Evolutionary conservation across 2,113 vertebrate genomes (phyloP).

Genomic region (Archocentrus centrarchus): DNA sequence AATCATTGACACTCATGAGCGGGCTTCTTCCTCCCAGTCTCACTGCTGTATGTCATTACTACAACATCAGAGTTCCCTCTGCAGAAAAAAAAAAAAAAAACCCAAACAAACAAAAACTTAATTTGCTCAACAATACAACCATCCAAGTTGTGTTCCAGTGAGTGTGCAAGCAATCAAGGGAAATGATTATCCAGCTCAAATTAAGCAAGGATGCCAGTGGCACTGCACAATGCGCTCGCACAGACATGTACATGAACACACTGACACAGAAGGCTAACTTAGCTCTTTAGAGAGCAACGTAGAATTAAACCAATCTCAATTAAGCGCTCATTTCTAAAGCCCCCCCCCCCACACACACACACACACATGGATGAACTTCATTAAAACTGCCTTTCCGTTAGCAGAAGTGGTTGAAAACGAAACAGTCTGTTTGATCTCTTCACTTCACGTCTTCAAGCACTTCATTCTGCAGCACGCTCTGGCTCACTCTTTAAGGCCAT

Average conservation of each 20-base stretch:
- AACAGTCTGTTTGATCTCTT: neutral
- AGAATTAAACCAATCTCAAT: conserved; percentile 20
- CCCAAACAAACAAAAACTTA: neutral
- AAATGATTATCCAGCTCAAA: conserved; percentile 33
- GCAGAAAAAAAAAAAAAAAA: neutral
- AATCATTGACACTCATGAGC: neutral
- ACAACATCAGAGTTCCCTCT: neutral
- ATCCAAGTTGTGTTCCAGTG: conserved; percentile 3
- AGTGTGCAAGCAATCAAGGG: conserved; percentile 30
- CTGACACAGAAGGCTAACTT: neutral
- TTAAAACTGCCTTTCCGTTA: neutral
- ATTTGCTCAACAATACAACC: conserved; percentile 5
- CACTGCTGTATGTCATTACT: neutral
- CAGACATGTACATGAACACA: neutral
- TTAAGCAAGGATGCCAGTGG: neutral
- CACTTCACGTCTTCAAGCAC: neutral
- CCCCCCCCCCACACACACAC: neutral
- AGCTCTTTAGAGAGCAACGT: conserved; percentile 1
- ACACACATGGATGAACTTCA: neutral
- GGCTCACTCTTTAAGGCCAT: conserved; percentile 10
- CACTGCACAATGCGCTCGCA: neutral
- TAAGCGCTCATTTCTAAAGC: neutral
- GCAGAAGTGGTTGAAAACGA: neutral
- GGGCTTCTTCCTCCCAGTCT: neutral
- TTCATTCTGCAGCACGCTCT: neutral